Evolutionary conservation across 2,888 invertebrate genomes (phyloP), one percentile per base, ranked within the genome.

Genomic region (Acheta domesticus): DNA sequence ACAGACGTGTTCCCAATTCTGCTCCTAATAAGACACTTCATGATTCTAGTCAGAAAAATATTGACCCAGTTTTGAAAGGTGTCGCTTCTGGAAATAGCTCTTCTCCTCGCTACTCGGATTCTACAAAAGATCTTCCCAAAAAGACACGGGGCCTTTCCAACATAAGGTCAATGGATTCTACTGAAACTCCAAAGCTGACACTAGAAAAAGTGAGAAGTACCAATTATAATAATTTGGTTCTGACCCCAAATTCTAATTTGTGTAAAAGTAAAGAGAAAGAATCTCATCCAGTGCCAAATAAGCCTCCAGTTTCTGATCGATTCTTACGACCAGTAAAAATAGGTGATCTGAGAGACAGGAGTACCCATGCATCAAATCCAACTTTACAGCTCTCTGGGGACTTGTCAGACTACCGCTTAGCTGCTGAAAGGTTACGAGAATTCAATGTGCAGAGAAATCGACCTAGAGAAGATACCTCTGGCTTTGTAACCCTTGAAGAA

Each of bases 401-500:
- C 36, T 79, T 82, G 79, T 20, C 80, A n/a, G 81, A 82, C 76
- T 82, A 82, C 73, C 78, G 82, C 12, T 48, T 82, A 16, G 81
- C 82, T 21, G 82, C 82, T 49, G 82, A 82, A 49, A 49, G 81
- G 73, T 73, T 82, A 12, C 23, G 82, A 77, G 81, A 81, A 78
- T 82, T 82, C 77, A 81, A 81, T 19, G 62, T 79, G 73, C 73
- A 73, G 48, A 36, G 81, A 48, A 81, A 81, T 21, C 76, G 79
- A 79, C 87, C 89, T 82, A 88, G 88, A 16, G 92, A 92, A 82
- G 91, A 90, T 85, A 87, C 91, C 49, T 89, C 91, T 76, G 92
- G 92, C 1, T 92, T 93, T 85, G 91, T 94, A 78, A 95, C 94
- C 1, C 88, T 94, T 49, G 93, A 94, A 85, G 93, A 94, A 87